These are phyloP conservation scores for Caenorhabditis auriculariae DNA, from an alignment of 2,888 invertebrate genomes.

Conservation along the genomic window DNA sequence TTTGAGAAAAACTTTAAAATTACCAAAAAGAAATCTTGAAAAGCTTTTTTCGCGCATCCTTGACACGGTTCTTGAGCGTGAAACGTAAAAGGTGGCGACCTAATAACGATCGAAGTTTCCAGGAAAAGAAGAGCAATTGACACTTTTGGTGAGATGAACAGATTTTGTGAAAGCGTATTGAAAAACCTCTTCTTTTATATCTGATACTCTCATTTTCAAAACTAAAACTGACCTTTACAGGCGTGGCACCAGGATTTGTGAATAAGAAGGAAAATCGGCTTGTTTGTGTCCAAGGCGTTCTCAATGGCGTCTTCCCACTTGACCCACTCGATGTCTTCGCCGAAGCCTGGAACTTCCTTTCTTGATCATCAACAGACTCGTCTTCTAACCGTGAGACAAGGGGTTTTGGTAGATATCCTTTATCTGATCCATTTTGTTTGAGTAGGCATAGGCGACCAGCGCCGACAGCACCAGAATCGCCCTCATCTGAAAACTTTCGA, in stretches of 20 bases:
- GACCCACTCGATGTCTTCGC: constrained; percentile 62
- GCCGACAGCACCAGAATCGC: constrained; percentile 28
- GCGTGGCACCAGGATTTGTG: constrained; percentile 68
- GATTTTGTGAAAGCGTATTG: too few relatives aligned
- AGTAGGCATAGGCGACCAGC: constrained; percentile 19
- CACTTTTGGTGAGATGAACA: too few relatives aligned
- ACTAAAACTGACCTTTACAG: constrained; percentile 63
- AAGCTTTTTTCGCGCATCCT: too few relatives aligned
- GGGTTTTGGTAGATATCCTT: constrained; percentile 58
- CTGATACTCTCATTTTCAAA: background rate
- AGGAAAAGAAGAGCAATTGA: too few relatives aligned
- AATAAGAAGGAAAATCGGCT: constrained; percentile 66
- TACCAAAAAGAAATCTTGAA: too few relatives aligned
- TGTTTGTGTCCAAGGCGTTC: constrained; percentile 59
- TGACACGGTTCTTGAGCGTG: too few relatives aligned
- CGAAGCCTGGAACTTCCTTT: constrained; percentile 47
- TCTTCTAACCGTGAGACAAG: constrained; percentile 44
- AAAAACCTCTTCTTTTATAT: too few relatives aligned
- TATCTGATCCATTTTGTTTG: constrained; percentile 42
- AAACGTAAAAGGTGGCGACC: too few relatives aligned
- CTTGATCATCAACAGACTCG: background rate
- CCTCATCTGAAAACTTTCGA: constrained; percentile 27
- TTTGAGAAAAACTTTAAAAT: too few relatives aligned
- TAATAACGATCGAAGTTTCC: too few relatives aligned
- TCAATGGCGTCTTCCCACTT: constrained; percentile 63